Percentiles rank a stretch among this genome's conserved stretches.
Conservation (phyloP, 2,113 vertebrate species). For the Sarotherodon lohbergeri region DNA sequence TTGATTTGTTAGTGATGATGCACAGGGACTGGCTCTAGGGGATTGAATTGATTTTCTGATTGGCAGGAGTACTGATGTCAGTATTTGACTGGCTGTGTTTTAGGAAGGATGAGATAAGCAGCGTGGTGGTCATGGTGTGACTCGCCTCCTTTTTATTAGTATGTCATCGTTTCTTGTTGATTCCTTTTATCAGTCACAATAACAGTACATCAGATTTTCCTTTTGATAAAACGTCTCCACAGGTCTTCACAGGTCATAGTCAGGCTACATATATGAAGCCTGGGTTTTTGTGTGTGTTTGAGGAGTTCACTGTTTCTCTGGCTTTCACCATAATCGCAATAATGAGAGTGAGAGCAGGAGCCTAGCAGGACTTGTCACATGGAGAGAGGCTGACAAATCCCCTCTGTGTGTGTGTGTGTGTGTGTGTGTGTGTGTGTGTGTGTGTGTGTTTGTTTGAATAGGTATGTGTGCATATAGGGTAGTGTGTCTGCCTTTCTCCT, state of each 20-base stretch:
- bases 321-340: slow-evolving; percentile 56
- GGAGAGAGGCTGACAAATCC: slow-evolving; percentile 17
- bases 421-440: not conserved
- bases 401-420: not conserved
- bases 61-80: slow-evolving; percentile 17
- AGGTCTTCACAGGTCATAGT: not conserved
- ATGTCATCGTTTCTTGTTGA: not conserved
- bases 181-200: not conserved
- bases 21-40: not conserved
- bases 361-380: slow-evolving; percentile 44
- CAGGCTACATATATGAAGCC: not conserved
- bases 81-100: not conserved
- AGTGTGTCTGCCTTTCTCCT: not conserved
- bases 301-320: slow-evolving; percentile 4
- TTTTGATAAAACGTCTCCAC: not conserved
- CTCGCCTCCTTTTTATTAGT: not conserved
- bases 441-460: not conserved
- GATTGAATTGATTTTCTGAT: not conserved
- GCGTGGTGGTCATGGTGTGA: not conserved
- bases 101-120: slow-evolving; percentile 26
- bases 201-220: not conserved
- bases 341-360: slow-evolving; percentile 56
- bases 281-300: not conserved
- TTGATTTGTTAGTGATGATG: not conserved
- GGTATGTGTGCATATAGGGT: not conserved